Evolutionary conservation across 2,113 vertebrate species (phyloP), one percentile per base, ranked within the genome.

Genomic region (Protobothrops mucrosquamatus): DNA sequence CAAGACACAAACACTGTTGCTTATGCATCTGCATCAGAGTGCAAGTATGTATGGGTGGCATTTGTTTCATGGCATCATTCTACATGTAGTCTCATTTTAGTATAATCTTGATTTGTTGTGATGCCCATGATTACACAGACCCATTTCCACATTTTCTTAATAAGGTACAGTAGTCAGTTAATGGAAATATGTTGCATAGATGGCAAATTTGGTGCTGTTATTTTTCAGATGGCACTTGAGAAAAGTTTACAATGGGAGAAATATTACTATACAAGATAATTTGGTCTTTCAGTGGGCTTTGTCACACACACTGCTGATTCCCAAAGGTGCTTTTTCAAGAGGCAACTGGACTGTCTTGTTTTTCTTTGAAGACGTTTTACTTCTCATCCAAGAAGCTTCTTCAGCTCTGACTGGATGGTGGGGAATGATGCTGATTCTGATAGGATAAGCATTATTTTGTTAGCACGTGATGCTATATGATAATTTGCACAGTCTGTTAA

Each of bases 201-300:
- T 88, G 54, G 12, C n/a, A 85, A 29, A 23, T 51, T 26, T 74
- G 89, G 92, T 1, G 11, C 22, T 91, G 59, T 95, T 59, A 93
- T 61, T 55, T 93, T 86, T 88, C 57, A 92, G 52, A 88, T 89
- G 5, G 74, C 43, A 91, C 48, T 93, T 29, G 92, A 20, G 48
- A 85, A 87, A 93, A 91, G 52, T 43, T 92, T 9, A 88, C 64
- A 89, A 55, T 18, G 8, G 54, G 89, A 94, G 92, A 92, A 91
- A 5, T 57, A 57, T 69, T 90, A 74, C 39, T 85, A 1, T 26
- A 64, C 1, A 92, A 0, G 1, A 85, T 91, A 90, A 91, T 94
- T n/a, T n/a, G n/a, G n/a, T n/a, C n/a, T n/a, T n/a, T n/a, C n/a
- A n/a, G n/a, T n/a, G n/a, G n/a, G n/a, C n/a, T n/a, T n/a, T n/a